Base-by-base conservation (phyloP, 2,888 invertebrate genomes). In the Meloe dianella region DNA sequence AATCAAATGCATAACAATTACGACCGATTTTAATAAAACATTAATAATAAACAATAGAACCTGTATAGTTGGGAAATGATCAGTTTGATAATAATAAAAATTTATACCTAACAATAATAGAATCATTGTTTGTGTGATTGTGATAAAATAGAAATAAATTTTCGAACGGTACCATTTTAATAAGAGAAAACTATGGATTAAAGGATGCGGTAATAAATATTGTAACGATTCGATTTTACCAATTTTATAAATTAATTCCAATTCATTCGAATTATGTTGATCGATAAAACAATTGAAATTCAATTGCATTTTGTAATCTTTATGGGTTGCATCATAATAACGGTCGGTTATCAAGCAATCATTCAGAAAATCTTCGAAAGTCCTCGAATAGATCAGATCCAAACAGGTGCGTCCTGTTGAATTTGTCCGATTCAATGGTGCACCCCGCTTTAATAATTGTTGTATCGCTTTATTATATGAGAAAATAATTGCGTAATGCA, bases 131-230 rank as follows among this genome's bases (percentile, higher is more conserved):
- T 67, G 61, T n/a, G 61, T 14, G 1, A 47, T 22, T 27, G 64
- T 27, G 5, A 58, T 27, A 8, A 61, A 6, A 51, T 47, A 63
- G 30, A 65, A 68, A 24, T 57, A 68, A 20, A 6, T 17, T 9
- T 59, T 24, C 7, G 35, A 29, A 60, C 57, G 54, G 12, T 54
- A 38, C 68, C 68, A 68, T 41, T 68, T 68, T 22, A 68, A n/a
- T 41, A 14, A 20, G n/a, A 68, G n/a, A 38, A 68, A 68, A 17
- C 56, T 51, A 12, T 65, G 57, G 14, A 68, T 65, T 17, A 68
- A 29, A 1, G 68, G 65, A 54, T 68, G 68, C 9, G 54, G 59
- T 10, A 68, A 35, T 35, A 68, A 60, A 22, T 59, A 57, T 57
- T 68, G 57, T 8, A 68, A 56, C 14, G 57, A 30, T 0, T 35